These are phyloP conservation scores for Artibeus lituratus DNA, from an alignment of 2,797 vertebrate species.

Conservation along the genomic window DNA sequence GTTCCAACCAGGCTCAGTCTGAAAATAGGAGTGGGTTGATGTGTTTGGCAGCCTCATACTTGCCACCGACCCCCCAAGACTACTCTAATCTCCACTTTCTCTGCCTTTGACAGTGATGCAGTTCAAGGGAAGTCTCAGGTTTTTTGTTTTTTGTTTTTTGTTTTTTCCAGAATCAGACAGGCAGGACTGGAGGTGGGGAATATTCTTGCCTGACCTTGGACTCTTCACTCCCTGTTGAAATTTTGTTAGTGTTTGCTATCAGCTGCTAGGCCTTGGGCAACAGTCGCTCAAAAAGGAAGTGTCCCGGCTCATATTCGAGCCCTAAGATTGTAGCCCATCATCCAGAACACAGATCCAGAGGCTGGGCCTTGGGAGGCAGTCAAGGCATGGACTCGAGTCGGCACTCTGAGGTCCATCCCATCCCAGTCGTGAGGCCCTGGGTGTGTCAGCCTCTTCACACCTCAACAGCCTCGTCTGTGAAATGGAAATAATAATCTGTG, in stretches of 20 bases:
- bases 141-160: no score
- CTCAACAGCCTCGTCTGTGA: background rate
- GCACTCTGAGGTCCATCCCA: background rate
- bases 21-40: background rate
- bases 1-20: no score
- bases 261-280: background rate
- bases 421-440: background rate
- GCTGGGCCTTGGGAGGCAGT: background rate
- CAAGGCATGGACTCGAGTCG: background rate
- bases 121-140: background rate
- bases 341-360: background rate
- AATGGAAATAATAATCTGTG: background rate
- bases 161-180: background rate
- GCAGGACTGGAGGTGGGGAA: background rate
- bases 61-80: background rate
- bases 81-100: background rate
- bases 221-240: background rate
- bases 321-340: background rate
- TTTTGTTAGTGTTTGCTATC: background rate
- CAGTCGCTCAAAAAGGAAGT: background rate
- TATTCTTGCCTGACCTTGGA: background rate
- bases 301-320: background rate
- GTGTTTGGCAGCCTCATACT: fast-evolving
- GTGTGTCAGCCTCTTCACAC: no score
- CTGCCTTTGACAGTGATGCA: no score